Base-by-base conservation (phyloP, 2,888 invertebrate genomes). In the Isoperla grammatica region DNA sequence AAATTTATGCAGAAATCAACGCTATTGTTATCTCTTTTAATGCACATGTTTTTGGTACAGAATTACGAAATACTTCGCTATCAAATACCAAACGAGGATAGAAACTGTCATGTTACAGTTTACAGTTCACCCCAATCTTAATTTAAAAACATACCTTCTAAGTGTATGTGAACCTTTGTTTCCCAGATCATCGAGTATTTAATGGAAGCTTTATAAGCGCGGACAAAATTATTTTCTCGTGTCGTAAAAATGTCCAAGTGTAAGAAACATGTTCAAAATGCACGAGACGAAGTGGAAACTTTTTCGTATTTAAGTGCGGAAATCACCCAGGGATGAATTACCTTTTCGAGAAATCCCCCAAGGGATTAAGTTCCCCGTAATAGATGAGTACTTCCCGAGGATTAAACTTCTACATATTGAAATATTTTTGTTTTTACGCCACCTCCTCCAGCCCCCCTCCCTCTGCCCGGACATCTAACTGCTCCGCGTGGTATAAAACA, bases 321-420 rank as follows among this genome's bases (percentile, higher is more conserved):
- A 55, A 60, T 53, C 53, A 45, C 43, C 56, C 54, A 20, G 17
- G 61, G 56, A 62, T 62, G 62, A 60, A 62, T 62, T 62, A 62
- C 58, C 57, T 37, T 60, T 57, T 55, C 57, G 42, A 43, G 29
- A 57, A 50, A 48, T 53, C 37, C 54, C 56, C 60, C 62, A 48
- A 48, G 56, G 64, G 65, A 63, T 65, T 65, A 66, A 61, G 62
- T 64, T 58, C 59, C 46, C 29, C 66, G 71, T 73, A 73, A 73
- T 72, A 71, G 73, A 73, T 74, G 74, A 73, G 71, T 74, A 74
- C 74, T 74, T 72, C 69, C 56, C 68, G 69, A 42, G 75, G 75
- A 75, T 75, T 75, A 75, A 74, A 74, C 72, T 71, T 68, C 71
- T 72, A 72, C 74, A 72, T 73, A 73, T 73, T 74, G 74, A 74